phyloP scores from a whole-genome alignment of 1,140 invertebrate species.

The Formica exsecta region DNA sequence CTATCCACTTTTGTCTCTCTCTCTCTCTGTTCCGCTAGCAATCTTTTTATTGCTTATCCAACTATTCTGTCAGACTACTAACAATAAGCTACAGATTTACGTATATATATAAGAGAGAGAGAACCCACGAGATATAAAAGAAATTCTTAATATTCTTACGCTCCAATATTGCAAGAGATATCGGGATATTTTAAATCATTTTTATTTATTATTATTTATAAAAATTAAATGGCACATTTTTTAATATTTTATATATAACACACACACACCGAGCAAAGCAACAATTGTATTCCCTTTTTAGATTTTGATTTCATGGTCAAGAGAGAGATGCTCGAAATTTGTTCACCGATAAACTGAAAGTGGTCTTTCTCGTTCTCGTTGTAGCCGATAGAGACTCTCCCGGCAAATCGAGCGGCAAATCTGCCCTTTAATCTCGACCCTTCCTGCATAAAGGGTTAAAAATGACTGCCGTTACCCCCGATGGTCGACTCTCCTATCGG shows the following conservation, averaged over 20 bases:
- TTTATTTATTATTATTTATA: too few species aligned
- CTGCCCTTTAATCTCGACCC: constrained; percentile 76
- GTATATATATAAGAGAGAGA: neutral
- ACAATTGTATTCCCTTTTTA: constrained; percentile 49
- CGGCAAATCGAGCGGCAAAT: constrained; percentile 75
- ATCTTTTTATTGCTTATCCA: constrained; percentile 45
- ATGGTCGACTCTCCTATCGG: constrained; percentile 57
- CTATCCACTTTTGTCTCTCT: neutral
- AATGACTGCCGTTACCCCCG: constrained; percentile 73
- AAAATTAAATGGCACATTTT: too few species aligned
- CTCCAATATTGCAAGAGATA: too few species aligned
- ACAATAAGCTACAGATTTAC: constrained; percentile 59
- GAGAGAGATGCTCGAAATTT: constrained; percentile 66
- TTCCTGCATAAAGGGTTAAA: constrained; percentile 75
- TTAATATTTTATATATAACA: too few species aligned
- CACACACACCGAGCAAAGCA: neutral
- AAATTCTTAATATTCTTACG: too few species aligned
- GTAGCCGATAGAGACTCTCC: constrained; percentile 61
- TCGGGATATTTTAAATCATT: too few species aligned
- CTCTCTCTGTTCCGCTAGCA: neutral
- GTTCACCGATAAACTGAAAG: constrained; percentile 70
- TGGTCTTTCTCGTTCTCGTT: constrained; percentile 61
- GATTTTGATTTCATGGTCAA: constrained; percentile 47
- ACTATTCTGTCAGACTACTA: constrained; percentile 15
- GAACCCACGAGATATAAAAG: too few species aligned